Base-by-base conservation (phyloP, 2,888 invertebrate species). In the Ennomos erosarius region DNA sequence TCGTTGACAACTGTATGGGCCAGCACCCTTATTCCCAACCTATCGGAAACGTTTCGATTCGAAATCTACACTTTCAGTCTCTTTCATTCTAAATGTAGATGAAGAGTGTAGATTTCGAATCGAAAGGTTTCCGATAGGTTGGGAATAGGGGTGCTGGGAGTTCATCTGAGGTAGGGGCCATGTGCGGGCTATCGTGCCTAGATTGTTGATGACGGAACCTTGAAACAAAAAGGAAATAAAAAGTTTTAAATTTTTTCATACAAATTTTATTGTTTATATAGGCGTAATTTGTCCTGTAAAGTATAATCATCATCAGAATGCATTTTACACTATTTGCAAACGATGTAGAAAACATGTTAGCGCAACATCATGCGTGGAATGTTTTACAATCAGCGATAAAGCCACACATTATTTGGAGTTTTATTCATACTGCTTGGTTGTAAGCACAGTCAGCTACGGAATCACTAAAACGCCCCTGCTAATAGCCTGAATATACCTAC, bases 201-300 rank as follows among this genome's bases (percentile, higher is more conserved):
- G 26, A 3, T 1, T 1, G 26, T 3, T 26, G 26, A 26, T 26
- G 26, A 3, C 4, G 26, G 26, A 26, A 26, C 26, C 26, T 26
- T 26, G 0, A 13, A 13, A 13, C 33, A 13, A 48, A 53, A 48
- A 12, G 26, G 42, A 40, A 50, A 55, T 34, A 45, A 53, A 60
- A 64, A 45, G 26, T 26, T 48, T 37, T 38, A 53, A 33, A 42
- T 26, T 38, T 16, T 60, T 71, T 58, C 60, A 63, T 73, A 71
- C 70, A 78, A 76, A 79, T 75, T 77, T 71, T 76, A 73, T 73
- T 65, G 65, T 74, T 75, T 73, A 71, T 75, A 73, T 79, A 84
- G 79, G 79, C 44, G 12, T 48, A 44, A 74, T 83, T 84, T 82
- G 81, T 85, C 82, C 73, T 71, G 74, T 79, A 79, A 75, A 83